Evolutionary conservation across 2,113 vertebrate species (phyloP), one percentile per base, ranked within the genome.

Genomic region (Phasianus colchicus): DNA sequence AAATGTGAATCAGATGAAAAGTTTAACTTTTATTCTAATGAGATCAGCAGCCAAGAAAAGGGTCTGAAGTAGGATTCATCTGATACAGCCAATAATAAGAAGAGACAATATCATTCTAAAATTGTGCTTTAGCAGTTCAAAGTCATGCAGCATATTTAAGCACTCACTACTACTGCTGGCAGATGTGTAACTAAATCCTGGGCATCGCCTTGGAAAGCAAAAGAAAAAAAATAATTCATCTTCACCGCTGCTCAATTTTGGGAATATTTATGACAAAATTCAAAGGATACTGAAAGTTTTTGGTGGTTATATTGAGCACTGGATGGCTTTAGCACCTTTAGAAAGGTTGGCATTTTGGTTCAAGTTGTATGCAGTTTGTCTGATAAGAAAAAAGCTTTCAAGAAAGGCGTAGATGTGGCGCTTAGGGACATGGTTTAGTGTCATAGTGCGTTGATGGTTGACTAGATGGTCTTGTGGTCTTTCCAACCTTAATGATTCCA

Each of bases 21-120:
- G n/a, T 78, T 88, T 78, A 90, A 90, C 18, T 20, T 58, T 91
- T 88, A 90, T 91, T 86, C 66, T 92, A 95, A 95, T 88, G 70
- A 93, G 73, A 79, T 83, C 80, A 95, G 66, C 69, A 86, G 77
- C 43, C 48, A 88, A 94, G 83, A 32, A 88, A 92, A 95, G 36
- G n/a, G 17, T 38, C 47, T 90, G 67, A 81, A 86, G 47, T 36
- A 47, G 21, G 14, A 73, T 32, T 94, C 52, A 69, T 81, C 61
- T 86, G 76, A 91, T 91, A 82, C 24, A 81, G 45, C 21, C 73
- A 93, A 30, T 84, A 75, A 80, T 79, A 52, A 89, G 55, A 65
- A 74, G 18, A 84, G 48, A 47, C 61, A 86, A 83, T 86, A 91
- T 88, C 30, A 0, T 78, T 90, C 81, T 57, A 70, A 81, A 89